Evolutionary conservation across 2,888 invertebrate genomes (phyloP).

Genomic region (Shargacucullia verbasci): DNA sequence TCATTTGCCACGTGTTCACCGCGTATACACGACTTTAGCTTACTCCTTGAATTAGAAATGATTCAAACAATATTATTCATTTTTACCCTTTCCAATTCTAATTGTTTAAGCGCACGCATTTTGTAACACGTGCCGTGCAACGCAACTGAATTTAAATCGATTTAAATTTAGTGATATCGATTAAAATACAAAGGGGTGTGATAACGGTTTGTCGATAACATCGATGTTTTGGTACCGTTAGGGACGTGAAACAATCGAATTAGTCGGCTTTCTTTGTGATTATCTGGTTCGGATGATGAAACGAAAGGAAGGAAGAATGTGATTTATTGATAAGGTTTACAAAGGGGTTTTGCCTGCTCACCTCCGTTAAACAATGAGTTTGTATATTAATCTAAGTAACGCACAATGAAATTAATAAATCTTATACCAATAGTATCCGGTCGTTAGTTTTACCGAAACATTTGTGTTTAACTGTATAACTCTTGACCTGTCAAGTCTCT

Average conservation of each 20-base stretch:
- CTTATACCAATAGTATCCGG: conserved; percentile 1
- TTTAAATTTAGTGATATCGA: conserved; percentile 70
- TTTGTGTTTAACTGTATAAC: neutral
- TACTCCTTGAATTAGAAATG: conserved; percentile 84
- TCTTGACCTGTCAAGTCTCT: too few relatives aligned
- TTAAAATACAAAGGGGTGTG: conserved; percentile 73
- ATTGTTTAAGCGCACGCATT: conserved; percentile 81
- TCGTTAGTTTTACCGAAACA: neutral
- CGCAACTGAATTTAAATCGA: conserved; percentile 78
- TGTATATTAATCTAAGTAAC: conserved; percentile 20
- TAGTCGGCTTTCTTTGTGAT: conserved; percentile 37
- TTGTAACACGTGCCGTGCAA: conserved; percentile 76
- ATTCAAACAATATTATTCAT: conserved; percentile 81
- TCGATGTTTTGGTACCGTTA: conserved; percentile 64
- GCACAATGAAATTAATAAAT: conserved; percentile 9
- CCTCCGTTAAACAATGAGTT: conserved; percentile 27
- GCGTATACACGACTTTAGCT: conserved; percentile 81
- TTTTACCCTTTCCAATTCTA: conserved; percentile 84
- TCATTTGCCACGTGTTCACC: conserved; percentile 85
- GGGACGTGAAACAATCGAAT: conserved; percentile 33
- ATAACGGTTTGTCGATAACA: conserved; percentile 68
- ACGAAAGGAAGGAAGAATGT: conserved; percentile 35
- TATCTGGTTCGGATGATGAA: conserved; percentile 44
- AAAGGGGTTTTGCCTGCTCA: conserved; percentile 27
- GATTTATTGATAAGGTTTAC: conserved; percentile 41